These are phyloP conservation scores for Eupleurogrammus muticus DNA, from an alignment of 2,797 vertebrate species.

Conservation along the genomic window DNA sequence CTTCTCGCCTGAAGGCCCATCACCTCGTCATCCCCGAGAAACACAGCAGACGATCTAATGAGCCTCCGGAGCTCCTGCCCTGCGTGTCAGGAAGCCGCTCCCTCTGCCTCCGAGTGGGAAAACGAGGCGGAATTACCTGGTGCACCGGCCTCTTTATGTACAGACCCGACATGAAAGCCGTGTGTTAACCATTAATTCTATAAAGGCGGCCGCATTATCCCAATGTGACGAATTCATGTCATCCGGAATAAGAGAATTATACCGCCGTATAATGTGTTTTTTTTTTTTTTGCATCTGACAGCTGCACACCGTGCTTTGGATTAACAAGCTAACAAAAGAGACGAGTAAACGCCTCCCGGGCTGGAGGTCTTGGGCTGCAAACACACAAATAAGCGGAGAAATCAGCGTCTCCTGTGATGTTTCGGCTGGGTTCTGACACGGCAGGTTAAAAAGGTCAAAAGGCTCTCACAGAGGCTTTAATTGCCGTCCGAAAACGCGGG, in stretches of 20 bases:
- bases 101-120: slow-evolving; percentile 4
- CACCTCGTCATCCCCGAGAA: slow-evolving; percentile 23
- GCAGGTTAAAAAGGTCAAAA: slow-evolving; percentile 58
- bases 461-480: slow-evolving; percentile 49
- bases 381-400: slow-evolving; percentile 27
- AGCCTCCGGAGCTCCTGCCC: slow-evolving; percentile 3
- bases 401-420: background rate
- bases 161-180: background rate
- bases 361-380: background rate
- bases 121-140: slow-evolving; percentile 25
- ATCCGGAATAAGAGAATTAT: background rate
- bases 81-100: slow-evolving; percentile 2
- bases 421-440: background rate
- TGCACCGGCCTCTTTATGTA: background rate
- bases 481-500: slow-evolving; percentile 38
- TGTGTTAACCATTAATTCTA: slow-evolving; percentile 2
- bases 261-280: background rate
- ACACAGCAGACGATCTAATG: slow-evolving; percentile 23
- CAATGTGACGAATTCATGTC: background rate
- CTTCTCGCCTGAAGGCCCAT: slow-evolving; percentile 42
- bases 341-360: background rate
- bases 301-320: background rate
- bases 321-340: background rate
- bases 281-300: background rate
- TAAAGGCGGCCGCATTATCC: background rate